A percentile compares a stretch with the other conserved stretches of the same genome.
These are phyloP conservation scores for Cosmorhoe ocellata DNA, from an alignment of 2,888 invertebrate genomes.

Conservation along the genomic window DNA sequence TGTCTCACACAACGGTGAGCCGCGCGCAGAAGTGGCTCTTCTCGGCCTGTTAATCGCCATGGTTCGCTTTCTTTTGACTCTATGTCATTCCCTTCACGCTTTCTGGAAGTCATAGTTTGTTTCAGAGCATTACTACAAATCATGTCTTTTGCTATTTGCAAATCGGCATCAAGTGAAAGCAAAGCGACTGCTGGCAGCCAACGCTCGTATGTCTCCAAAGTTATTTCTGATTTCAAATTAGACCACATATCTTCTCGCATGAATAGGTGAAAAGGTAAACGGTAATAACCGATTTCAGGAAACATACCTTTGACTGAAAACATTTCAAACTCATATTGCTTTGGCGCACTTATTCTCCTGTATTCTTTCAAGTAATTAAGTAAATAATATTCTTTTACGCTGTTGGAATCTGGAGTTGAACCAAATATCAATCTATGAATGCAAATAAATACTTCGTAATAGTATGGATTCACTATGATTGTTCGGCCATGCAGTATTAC, in stretches of 20 bases:
- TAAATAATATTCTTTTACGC: conserved; percentile 68
- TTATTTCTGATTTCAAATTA: conserved; percentile 77
- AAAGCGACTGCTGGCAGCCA: conserved; percentile 73
- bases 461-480: conserved; percentile 74
- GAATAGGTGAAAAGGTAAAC: conserved; percentile 76
- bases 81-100: conserved; percentile 47
- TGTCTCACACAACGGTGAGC: conserved; percentile 75
- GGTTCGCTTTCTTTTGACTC: conserved; percentile 61
- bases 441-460: conserved; percentile 73
- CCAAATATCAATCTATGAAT: conserved; percentile 67
- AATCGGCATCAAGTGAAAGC: conserved; percentile 65
- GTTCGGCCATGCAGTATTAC: conserved; percentile 68
- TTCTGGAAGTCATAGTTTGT: conserved; percentile 77
- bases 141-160: conserved; percentile 77
- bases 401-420: conserved; percentile 49
- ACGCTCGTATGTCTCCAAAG: conserved; percentile 73
- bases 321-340: conserved; percentile 75
- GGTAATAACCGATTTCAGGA: conserved; percentile 75
- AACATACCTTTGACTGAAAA: conserved; percentile 78
- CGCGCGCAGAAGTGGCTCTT: conserved; percentile 70
- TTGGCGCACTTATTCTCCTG: conserved; percentile 66
- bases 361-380: conserved; percentile 73
- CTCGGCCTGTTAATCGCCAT: conserved; percentile 68
- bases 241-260: conserved; percentile 78
- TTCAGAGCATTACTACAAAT: conserved; percentile 79